Percentiles rank a stretch among this genome's conserved stretches.
Conservation (phyloP, 2,888 invertebrate species). For the Philereme transversata region DNA sequence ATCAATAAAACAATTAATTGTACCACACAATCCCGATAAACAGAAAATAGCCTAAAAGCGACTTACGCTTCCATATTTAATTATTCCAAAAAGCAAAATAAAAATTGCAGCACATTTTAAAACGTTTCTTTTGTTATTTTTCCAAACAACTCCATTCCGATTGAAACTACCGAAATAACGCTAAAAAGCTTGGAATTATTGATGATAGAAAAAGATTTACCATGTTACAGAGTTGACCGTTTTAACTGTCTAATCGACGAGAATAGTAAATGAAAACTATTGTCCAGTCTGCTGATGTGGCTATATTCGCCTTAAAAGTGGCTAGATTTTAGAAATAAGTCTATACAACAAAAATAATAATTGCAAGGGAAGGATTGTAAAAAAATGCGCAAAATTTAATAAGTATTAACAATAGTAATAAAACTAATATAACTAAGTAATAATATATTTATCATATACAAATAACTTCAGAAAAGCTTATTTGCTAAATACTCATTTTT, state of each 20-base stretch:
- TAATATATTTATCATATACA: no score
- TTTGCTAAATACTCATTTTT: no score
- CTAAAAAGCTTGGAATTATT: slow-evolving; percentile 55
- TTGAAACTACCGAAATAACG: slow-evolving; percentile 35
- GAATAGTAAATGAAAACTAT: slow-evolving; percentile 49
- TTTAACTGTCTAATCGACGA: slow-evolving; percentile 49
- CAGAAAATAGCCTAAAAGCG: neutral
- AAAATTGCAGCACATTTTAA: slow-evolving; percentile 4
- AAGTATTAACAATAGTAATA: no score
- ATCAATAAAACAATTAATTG: no score
- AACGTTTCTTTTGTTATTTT: slow-evolving; percentile 14
- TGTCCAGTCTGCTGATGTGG: neutral
- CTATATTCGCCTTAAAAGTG: neutral
- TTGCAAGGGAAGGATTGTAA: no score
- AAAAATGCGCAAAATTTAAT: no score
- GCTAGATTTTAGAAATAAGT: neutral
- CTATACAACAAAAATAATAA: neutral
- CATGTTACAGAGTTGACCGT: slow-evolving; percentile 49
- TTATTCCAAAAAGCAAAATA: slow-evolving; percentile 7
- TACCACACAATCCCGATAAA: no score
- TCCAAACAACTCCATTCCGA: slow-evolving; percentile 19
- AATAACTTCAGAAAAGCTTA: no score
- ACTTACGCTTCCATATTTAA: neutral
- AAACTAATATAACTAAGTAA: no score
- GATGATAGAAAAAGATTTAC: slow-evolving; percentile 65